Evolutionary conservation across 2,113 vertebrate genomes (phyloP).

Genomic region (Halichoeres trimaculatus): DNA sequence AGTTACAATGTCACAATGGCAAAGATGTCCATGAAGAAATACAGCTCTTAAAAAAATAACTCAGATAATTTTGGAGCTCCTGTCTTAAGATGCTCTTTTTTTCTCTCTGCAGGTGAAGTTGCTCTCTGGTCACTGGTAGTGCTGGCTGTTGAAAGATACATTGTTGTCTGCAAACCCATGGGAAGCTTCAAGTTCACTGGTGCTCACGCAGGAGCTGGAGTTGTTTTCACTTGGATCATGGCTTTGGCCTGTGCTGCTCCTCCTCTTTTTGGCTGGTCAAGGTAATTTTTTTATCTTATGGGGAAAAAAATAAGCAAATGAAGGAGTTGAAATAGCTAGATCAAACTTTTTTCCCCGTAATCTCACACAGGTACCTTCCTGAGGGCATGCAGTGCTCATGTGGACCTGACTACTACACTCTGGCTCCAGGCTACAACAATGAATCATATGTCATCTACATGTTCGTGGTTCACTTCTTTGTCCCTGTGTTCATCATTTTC

Average conservation of each 20-base stretch:
- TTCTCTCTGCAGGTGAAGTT: slow-evolving; percentile 66
- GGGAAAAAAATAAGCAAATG: not conserved
- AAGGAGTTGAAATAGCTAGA: not conserved
- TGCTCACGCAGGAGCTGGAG: slow-evolving; percentile 77
- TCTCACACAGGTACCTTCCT: slow-evolving; percentile 74
- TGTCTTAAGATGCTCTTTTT: not conserved
- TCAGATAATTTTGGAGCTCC: not conserved
- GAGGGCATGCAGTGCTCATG: slow-evolving; percentile 87
- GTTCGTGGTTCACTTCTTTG: slow-evolving; percentile 71
- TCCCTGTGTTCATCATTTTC: slow-evolving; percentile 79
- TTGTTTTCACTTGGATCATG: slow-evolving; percentile 84
- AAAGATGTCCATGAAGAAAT: too few relatives aligned
- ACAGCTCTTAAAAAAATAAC: not conserved
- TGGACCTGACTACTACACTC: slow-evolving; percentile 84
- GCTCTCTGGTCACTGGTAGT: slow-evolving; percentile 85
- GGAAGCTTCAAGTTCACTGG: slow-evolving; percentile 83
- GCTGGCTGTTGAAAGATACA: slow-evolving; percentile 84
- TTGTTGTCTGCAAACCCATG: slow-evolving; percentile 85
- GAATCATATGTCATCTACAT: slow-evolving; percentile 57
- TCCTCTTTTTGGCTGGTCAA: slow-evolving; percentile 83
- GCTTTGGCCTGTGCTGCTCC: slow-evolving; percentile 75
- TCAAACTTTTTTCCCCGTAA: not conserved
- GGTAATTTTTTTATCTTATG: slow-evolving; percentile 62
- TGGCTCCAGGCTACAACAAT: slow-evolving; percentile 83
- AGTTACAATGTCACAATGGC: too few relatives aligned